Conservation (phyloP, 2,113 vertebrate genomes). For the Callithrix jacchus region DNA sequence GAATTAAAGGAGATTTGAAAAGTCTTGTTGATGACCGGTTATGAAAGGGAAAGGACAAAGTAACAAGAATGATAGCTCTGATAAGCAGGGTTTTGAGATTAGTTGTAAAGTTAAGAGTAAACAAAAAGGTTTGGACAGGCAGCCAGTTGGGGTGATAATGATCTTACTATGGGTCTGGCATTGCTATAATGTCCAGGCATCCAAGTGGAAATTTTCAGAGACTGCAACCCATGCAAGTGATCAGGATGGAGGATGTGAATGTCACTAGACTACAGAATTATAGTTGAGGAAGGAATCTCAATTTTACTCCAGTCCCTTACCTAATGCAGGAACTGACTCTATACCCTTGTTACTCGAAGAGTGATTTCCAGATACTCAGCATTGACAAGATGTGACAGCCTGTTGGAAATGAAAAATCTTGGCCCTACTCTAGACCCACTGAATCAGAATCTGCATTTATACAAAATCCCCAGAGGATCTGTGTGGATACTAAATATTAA, state of each 20-base stretch:
- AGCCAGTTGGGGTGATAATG: not conserved
- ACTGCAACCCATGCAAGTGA: not conserved
- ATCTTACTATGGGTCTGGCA: not conserved
- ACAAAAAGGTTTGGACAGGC: not conserved
- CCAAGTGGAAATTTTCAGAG: slow-evolving; percentile 5
- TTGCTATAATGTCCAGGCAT: slow-evolving; percentile 23
- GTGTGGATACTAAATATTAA: not conserved
- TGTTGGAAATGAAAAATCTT: not conserved
- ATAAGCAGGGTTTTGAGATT: not conserved
- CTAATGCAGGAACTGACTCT: not conserved
- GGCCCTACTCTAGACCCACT: not conserved
- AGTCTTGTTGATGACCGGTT: not conserved
- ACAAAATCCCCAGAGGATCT: not conserved
- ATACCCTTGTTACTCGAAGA: not conserved
- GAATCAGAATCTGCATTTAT: not conserved
- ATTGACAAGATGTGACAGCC: not conserved
- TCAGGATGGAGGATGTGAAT: slow-evolving; percentile 2
- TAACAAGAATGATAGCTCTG: slow-evolving; percentile 17
- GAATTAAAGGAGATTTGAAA: slow-evolving; percentile 16
- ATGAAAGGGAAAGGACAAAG: slow-evolving; percentile 1
- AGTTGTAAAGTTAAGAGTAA: not conserved
- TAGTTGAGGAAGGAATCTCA: not conserved
- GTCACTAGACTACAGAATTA: not conserved
- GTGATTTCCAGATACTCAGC: not conserved
- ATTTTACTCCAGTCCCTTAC: not conserved